phyloP scores from a whole-genome alignment of 2,888 invertebrate genomes.

The Xanthia icteritia region DNA sequence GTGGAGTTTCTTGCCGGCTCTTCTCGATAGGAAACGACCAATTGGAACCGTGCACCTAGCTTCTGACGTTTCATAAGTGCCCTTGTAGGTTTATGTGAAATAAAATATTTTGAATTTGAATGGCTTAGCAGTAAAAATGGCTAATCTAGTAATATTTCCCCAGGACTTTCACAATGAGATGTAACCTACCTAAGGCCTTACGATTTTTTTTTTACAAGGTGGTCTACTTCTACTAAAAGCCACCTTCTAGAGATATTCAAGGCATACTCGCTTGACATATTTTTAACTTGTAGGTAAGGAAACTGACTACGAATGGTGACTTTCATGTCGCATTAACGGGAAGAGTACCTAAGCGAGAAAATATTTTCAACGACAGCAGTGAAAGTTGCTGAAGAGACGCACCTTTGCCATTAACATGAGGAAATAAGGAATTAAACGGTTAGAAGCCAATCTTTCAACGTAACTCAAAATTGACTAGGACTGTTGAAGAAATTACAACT shows the following conservation, averaged over 20 bases:
- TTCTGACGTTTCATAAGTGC: too few species aligned
- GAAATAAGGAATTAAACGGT: background rate
- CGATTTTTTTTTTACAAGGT: background rate
- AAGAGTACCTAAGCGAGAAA: background rate
- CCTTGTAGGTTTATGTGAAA: too few species aligned
- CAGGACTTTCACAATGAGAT: background rate
- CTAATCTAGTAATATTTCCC: background rate
- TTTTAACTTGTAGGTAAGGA: background rate
- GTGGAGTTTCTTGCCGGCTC: too few species aligned
- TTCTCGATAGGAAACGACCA: too few species aligned
- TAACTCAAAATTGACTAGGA: slow-evolving; percentile 13
- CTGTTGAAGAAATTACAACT: slow-evolving; percentile 14
- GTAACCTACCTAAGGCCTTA: background rate
- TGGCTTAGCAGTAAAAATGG: too few species aligned
- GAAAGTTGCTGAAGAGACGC: background rate
- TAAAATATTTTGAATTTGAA: too few species aligned
- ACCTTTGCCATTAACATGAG: background rate
- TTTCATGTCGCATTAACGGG: background rate
- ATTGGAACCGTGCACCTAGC: too few species aligned
- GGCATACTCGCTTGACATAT: background rate
- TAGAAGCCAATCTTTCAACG: slow-evolving; percentile 8
- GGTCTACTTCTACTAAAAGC: background rate
- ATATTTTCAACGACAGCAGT: background rate
- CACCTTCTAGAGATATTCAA: background rate
- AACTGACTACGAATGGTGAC: background rate